Percentiles rank a stretch among this genome's conserved stretches.
Conservation (phyloP, 2,797 vertebrate genomes). For the Crax fasciolata region DNA sequence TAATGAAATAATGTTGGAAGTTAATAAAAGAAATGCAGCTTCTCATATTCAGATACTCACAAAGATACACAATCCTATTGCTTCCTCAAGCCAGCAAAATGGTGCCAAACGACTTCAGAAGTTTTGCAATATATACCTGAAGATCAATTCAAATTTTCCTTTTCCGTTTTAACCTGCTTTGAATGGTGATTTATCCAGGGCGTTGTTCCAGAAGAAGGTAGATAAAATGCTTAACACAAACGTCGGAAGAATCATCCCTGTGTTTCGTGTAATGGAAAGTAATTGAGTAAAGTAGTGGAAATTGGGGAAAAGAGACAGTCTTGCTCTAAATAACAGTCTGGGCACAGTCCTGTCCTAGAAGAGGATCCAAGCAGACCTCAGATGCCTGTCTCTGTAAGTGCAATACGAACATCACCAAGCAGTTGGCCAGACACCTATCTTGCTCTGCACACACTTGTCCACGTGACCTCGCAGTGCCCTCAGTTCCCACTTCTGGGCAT, state of each 20-base stretch:
- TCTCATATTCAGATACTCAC: background rate
- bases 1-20: constrained; percentile 42
- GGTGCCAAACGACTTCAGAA: background rate
- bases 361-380: background rate
- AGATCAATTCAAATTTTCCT: constrained; percentile 8
- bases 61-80: background rate
- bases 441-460: background rate
- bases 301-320: background rate
- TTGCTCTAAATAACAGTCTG: background rate
- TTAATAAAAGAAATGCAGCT: constrained; percentile 23
- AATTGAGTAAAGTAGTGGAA: background rate
- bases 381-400: background rate
- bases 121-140: background rate
- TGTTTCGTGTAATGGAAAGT: background rate
- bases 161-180: background rate
- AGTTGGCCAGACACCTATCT: background rate
- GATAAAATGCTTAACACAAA: background rate
- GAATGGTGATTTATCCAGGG: background rate
- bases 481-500: background rate
- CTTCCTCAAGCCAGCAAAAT: background rate
- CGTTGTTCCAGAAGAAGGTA: constrained; percentile 2
- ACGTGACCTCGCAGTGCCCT: background rate
- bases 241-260: background rate
- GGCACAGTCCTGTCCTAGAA: background rate
- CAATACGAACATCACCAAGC: background rate